Percentiles rank a stretch among this genome's conserved stretches.
These are phyloP conservation scores for Agonopterix alstromeriana DNA, from an alignment of 2,888 invertebrate genomes.

Conservation along the genomic window DNA sequence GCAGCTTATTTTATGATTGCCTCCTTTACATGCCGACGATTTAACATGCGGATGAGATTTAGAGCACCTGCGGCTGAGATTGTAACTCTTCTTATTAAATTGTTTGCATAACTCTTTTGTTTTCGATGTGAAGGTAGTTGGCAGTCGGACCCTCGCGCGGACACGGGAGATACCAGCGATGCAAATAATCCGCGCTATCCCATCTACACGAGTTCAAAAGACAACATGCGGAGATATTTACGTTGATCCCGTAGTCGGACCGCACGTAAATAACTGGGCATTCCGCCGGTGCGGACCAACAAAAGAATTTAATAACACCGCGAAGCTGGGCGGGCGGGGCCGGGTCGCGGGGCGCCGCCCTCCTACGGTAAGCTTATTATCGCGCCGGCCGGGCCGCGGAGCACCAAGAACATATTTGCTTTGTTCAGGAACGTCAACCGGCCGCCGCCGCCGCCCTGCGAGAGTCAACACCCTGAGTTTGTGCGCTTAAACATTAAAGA, in stretches of 20 bases:
- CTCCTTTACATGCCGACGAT: conserved; percentile 29
- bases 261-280: conserved; percentile 59
- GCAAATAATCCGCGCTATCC: conserved; percentile 49
- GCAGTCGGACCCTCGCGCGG: conserved; percentile 6
- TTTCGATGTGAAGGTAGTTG: neutral
- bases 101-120: conserved; percentile 31
- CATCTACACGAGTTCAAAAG: conserved; percentile 50
- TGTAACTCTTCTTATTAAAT: conserved; percentile 37
- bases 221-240: conserved; percentile 46
- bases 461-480: conserved; percentile 52
- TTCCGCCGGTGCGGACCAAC: conserved; percentile 46
- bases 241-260: conserved; percentile 55
- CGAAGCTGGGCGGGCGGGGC: conserved; percentile 40
- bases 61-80: conserved; percentile 46
- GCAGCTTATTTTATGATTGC: conserved; percentile 52
- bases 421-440: conserved; percentile 55
- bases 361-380: conserved; percentile 66
- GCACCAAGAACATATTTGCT: conserved; percentile 64
- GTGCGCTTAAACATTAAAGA: conserved; percentile 69
- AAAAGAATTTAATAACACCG: conserved; percentile 72
- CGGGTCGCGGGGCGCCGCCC: conserved; percentile 31
- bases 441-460: conserved; percentile 35
- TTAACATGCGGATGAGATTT: conserved; percentile 27
- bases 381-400: conserved; percentile 33
- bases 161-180: conserved; percentile 26